Base-by-base conservation (phyloP, 1,140 invertebrate genomes). In the Polypedilum pembai region DNA sequence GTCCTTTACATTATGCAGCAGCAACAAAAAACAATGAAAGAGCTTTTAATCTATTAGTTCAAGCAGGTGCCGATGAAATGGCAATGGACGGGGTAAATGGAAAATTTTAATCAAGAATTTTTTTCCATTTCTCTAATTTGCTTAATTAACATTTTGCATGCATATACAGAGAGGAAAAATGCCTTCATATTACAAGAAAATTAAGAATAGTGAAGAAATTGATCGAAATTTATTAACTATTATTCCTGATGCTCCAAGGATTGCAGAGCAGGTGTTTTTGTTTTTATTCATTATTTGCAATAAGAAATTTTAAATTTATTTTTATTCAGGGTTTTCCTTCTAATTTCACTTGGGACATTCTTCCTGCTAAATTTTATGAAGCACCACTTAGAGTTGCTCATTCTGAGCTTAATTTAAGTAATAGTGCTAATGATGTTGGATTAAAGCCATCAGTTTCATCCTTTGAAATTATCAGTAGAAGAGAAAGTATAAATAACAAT, bases 1-100 rank as follows among this genome's bases (percentile, higher is more conserved):
- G 93, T 3, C 89, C 97, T 0, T 81, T 99, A 41, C 96, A 98
- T 84, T 98, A 94, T 78, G 91, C 95, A 0, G 92, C 93, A 3
- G 85, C 88, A 10, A 82, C 89, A 56, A 90, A 89, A 78, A 91
- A 92, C 77, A 87, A 89, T 56, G 87, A 88, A 75, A 82, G 86
- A 74, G 88, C 89, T 75, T 95, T 91, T 77, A 88, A 92, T 77
- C 87, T 91, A 56, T 83, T 96, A 0, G 82, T 91, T 1, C 86
- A 89, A 76, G 81, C 88, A 20, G 94, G 93, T 24, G 91, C 92
- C 7, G 91, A 94, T 77, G 88, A 92, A 80, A 88, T 87, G 75
- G 86, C 89, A 77, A 81, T 91, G 8, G 95, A 98, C 83, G 90
- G 92, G 81, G 94, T 95, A 85, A n/a, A n/a, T n/a, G n/a, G n/a